These are phyloP conservation scores for Gavia stellata DNA, from an alignment of 2,113 vertebrate species.

Conservation along the genomic window DNA sequence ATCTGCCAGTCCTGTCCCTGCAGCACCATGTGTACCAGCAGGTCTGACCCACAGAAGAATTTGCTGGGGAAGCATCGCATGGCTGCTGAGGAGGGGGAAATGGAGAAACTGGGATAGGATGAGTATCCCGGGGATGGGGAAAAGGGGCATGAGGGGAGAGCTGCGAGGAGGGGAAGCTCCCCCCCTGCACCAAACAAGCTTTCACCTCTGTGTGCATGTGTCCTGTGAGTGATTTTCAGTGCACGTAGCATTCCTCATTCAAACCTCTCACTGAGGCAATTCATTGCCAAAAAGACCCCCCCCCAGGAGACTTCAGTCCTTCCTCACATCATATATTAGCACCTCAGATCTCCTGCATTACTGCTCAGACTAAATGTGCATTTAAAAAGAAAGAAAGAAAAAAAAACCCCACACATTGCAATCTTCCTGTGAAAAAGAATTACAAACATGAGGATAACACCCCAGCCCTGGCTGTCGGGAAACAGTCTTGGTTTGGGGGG, in stretches of 20 bases:
- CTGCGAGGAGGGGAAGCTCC: neutral
- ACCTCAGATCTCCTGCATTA: constrained; percentile 60
- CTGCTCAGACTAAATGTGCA: constrained; percentile 62
- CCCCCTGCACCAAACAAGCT: neutral
- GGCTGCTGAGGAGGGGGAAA: neutral
- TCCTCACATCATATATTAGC: constrained; percentile 67
- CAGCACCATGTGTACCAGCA: neutral
- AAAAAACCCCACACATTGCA: constrained; percentile 12
- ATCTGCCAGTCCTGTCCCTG: neutral
- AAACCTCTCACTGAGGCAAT: constrained; percentile 40
- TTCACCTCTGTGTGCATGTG: neutral
- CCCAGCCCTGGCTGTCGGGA: constrained; percentile 44
- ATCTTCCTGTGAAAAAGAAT: constrained; percentile 61
- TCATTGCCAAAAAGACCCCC: constrained; percentile 50
- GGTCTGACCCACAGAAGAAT: neutral
- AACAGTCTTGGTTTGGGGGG: neutral
- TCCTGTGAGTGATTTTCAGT: constrained; percentile 16
- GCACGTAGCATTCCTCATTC: constrained; percentile 27
- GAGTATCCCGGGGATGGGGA: neutral
- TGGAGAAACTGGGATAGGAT: neutral
- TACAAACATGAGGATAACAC: constrained; percentile 62
- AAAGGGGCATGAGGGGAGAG: neutral
- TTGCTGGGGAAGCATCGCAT: neutral
- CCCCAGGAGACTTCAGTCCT: constrained; percentile 57
- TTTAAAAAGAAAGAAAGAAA: constrained; percentile 53